Evolutionary conservation across 2,797 vertebrate genomes (phyloP).

Genomic region (Melanotaenia pygmaea): DNA sequence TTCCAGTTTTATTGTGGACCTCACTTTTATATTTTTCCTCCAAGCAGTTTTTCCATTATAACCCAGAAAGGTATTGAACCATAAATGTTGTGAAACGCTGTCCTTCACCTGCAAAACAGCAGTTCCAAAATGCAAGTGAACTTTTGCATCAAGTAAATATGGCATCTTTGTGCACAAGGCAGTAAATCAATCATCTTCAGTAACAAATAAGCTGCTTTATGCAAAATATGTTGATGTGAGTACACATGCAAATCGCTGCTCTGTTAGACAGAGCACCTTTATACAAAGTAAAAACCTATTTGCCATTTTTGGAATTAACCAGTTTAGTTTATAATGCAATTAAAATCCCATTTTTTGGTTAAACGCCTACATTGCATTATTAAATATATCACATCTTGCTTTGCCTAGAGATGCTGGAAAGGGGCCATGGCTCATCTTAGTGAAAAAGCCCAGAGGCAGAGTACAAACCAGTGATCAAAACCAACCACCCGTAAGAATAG

Average conservation of each 20-base stretch:
- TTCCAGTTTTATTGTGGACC: constrained; percentile 72
- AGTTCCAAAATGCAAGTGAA: constrained; percentile 47
- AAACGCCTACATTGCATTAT: constrained; percentile 65
- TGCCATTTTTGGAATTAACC: constrained; percentile 40
- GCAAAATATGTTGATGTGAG: constrained; percentile 6
- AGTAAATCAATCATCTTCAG: background rate
- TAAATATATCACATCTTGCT: constrained; percentile 54
- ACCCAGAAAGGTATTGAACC: constrained; percentile 49
- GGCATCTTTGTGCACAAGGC: background rate
- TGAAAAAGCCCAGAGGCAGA: constrained; percentile 60
- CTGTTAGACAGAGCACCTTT: background rate
- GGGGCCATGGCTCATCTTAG: constrained; percentile 58
- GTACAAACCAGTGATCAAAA: constrained; percentile 64
- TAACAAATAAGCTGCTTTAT: background rate
- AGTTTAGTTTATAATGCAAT: constrained; percentile 42
- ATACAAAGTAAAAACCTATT: constrained; percentile 21
- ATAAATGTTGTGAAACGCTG: constrained; percentile 59
- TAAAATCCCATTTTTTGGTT: constrained; percentile 34
- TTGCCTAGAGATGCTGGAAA: constrained; percentile 56
- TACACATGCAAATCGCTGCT: constrained; percentile 10
- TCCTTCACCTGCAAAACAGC: constrained; percentile 39
- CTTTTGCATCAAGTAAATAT: constrained; percentile 22
- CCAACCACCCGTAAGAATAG: constrained; percentile 49
- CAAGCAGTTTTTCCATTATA: constrained; percentile 69
- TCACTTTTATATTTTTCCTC: constrained; percentile 67